Conservation (phyloP, 2,888 invertebrate species). For the Heliconius sara region DNA sequence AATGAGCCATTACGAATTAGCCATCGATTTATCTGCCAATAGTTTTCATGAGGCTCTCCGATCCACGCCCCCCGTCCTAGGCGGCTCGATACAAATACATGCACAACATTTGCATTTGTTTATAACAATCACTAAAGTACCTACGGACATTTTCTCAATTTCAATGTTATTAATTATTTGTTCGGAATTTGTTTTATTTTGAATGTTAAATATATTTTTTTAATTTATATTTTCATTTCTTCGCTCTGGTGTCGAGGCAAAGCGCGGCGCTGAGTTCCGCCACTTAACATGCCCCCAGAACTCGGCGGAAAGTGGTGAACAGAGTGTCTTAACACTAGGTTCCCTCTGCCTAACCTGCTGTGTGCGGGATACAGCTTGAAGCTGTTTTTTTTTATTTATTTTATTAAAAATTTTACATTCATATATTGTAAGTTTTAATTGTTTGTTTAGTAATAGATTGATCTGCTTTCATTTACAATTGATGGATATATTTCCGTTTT, state of each 20-base stretch:
- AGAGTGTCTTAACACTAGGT: too few species aligned
- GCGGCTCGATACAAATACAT: constrained; percentile 54
- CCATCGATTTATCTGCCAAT: constrained; percentile 78
- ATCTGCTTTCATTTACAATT: neutral
- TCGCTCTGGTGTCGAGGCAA: too few species aligned
- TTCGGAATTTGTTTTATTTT: neutral
- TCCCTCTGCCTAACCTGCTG: too few species aligned
- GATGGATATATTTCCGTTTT: neutral
- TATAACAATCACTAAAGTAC: constrained; percentile 38
- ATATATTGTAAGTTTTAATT: neutral
- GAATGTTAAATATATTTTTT: too few species aligned
- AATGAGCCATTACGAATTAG: constrained; percentile 81
- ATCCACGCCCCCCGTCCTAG: constrained; percentile 58
- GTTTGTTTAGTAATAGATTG: neutral
- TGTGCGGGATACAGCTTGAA: too few species aligned
- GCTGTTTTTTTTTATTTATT: too few species aligned
- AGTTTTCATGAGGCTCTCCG: constrained; percentile 66
- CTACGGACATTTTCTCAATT: constrained; percentile 37
- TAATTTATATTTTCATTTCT: too few species aligned
- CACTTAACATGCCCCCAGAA: too few species aligned
- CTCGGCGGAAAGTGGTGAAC: too few species aligned
- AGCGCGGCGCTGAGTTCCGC: too few species aligned
- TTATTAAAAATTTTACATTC: neutral
- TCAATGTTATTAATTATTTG: constrained; percentile 16
- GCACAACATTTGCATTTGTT: constrained; percentile 49